Evolutionary conservation across 2,888 invertebrate species (phyloP).

Genomic region (Eustalomyia histrio): DNA sequence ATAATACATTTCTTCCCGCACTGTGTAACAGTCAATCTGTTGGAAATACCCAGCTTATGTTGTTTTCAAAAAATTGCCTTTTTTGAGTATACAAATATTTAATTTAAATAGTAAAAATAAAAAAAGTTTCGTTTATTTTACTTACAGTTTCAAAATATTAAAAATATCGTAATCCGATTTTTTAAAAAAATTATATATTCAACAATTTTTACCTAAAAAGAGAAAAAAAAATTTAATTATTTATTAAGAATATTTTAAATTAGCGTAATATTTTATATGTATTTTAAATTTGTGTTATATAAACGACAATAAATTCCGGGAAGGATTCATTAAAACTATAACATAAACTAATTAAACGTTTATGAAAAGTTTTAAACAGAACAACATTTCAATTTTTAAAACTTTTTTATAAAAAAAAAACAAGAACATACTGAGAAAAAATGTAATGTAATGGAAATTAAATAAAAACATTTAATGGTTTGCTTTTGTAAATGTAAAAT

Average conservation of each 20-base stretch:
- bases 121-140: not conserved
- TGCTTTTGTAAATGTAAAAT: not conserved
- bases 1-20: no score
- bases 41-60: no score
- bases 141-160: not conserved
- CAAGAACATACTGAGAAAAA: not conserved
- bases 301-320: not conserved
- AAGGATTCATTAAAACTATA: not conserved
- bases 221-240: not conserved
- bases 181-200: not conserved
- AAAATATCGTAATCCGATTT: not conserved
- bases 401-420: not conserved
- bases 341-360: constrained; percentile 8
- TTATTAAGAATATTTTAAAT: constrained; percentile 33
- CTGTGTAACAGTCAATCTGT: no score
- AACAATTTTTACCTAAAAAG: constrained; percentile 7
- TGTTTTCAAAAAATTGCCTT: no score
- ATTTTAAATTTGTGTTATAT: not conserved
- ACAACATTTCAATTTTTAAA: not conserved
- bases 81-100: no score
- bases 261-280: not conserved
- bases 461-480: not conserved
- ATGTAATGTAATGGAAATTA: not conserved
- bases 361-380: not conserved
- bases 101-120: no score